Percentiles rank a stretch among this genome's conserved stretches.
Conservation (phyloP, 2,113 vertebrate genomes). For the Paraplagusia blochii region DNA sequence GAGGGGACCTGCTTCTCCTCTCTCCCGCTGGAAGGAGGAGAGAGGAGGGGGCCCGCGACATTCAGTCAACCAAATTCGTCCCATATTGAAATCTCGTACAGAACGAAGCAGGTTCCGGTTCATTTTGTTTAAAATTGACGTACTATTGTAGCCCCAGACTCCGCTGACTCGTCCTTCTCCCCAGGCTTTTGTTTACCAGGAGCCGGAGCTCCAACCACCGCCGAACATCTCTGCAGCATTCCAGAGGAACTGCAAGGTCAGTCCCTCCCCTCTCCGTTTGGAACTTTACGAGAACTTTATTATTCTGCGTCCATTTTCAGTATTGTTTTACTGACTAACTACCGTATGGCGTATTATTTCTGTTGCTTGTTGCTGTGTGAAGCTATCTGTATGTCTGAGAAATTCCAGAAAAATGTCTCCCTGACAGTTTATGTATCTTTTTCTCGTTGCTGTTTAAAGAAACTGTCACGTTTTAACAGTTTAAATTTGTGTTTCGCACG, state of each 20-base stretch:
- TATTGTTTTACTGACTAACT: neutral
- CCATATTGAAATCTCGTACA: neutral
- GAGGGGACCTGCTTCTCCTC: conserved; percentile 40
- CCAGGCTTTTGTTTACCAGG: conserved; percentile 63
- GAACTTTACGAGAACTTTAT: neutral
- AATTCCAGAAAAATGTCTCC: too few species aligned
- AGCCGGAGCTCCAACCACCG: conserved; percentile 29
- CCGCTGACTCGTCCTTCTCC: neutral
- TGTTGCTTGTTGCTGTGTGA: too few species aligned
- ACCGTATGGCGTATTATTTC: too few species aligned
- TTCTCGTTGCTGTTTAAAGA: too few species aligned
- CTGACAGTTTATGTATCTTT: too few species aligned
- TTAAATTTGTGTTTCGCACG: too few species aligned
- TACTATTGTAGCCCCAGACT: conserved; percentile 11
- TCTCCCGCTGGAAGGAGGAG: neutral
- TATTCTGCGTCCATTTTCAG: neutral
- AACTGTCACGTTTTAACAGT: too few species aligned
- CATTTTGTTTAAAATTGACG: neutral
- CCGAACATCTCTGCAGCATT: conserved; percentile 33
- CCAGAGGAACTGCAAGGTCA: conserved; percentile 53
- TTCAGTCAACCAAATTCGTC: neutral
- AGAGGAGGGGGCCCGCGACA: neutral
- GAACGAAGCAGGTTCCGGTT: neutral
- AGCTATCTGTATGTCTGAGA: too few species aligned
- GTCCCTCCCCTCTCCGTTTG: conserved; percentile 5